Evolutionary conservation across 2,888 invertebrate species (phyloP), one percentile per base, ranked within the genome.

Genomic region (Mythimna ferrago): DNA sequence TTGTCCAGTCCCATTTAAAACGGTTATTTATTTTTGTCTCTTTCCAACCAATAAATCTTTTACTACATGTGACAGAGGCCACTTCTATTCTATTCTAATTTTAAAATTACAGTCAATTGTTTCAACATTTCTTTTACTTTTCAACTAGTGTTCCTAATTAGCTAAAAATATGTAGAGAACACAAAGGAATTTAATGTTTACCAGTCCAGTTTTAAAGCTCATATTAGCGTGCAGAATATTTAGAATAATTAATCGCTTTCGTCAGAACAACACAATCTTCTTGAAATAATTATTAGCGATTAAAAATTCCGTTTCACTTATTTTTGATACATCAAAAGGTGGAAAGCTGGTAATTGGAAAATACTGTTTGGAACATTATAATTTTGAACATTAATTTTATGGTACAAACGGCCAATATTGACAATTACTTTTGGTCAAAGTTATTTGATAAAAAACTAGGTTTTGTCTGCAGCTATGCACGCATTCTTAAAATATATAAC

Each of bases 271-370:
- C 70, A 76, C 71, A 76, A 60, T 64, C 61, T 57, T 67, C 78
- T 81, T 85, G 76, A 78, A 81, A 76, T 84, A 74, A 79, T 83
- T 57, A 83, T 81, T 76, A 75, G 77, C 58, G 58, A 75, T 84
- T 76, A 71, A 56, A 67, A 76, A 77, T 78, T 76, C 73, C 32
- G 21, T 78, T 80, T 78, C 38, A 66, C 60, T 65, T 76, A 80
- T 74, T 79, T 81, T 64, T 71, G 69, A 32, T 65, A 77, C 61
- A 75, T 75, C 67, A 79, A 77, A 75, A 80, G 70, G 76, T 58
- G 26, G 21, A 26, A 44, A 38, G 11, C 2, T 71, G 57, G 19
- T 66, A 69, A 66, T 73, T 72, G 38, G 41, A 56, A 66, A 60
- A 58, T 11, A 67, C n/a, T 64, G 35, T 53, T 64, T 66, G 35